A percentile compares a stretch with the other conserved stretches of the same genome.
phyloP scores from a whole-genome alignment of 2,113 vertebrate species.

The Megalops atlanticus region DNA sequence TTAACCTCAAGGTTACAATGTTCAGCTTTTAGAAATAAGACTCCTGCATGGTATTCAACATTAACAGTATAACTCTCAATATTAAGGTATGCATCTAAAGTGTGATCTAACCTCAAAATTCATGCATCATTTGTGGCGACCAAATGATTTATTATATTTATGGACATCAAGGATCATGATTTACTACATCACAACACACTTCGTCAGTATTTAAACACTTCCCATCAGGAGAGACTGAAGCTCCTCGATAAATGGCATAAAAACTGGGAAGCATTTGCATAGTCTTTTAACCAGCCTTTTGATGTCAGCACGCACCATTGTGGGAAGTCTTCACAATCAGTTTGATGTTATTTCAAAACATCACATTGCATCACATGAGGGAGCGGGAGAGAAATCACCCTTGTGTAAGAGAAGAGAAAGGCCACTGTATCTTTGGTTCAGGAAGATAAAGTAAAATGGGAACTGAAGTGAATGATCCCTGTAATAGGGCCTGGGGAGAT shows the following conservation, averaged over 20 bases:
- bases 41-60: not conserved
- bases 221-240: not conserved
- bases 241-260: not conserved
- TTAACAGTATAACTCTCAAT: not conserved
- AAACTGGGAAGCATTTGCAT: not conserved
- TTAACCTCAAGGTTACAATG: not conserved
- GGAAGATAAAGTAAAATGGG: not conserved
- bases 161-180: not conserved
- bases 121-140: constrained; percentile 4
- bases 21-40: not conserved
- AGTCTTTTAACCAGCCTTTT: not conserved
- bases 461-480: constrained; percentile 17
- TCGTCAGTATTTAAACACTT: not conserved
- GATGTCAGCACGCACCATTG: not conserved
- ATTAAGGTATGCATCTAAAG: constrained; percentile 21
- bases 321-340: not conserved
- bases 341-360: not conserved
- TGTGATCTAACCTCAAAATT: not conserved
- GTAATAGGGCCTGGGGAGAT: constrained; percentile 27
- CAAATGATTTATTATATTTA: not conserved
- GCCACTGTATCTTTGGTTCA: constrained; percentile 1
- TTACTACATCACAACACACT: not conserved
- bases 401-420: not conserved
- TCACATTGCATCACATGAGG: not conserved
- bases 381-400: constrained; percentile 6